Percentiles rank a stretch among this genome's conserved stretches.
Evolutionary conservation across 2,113 vertebrate species (phyloP).

Genomic region (Stictonetta naevosa): DNA sequence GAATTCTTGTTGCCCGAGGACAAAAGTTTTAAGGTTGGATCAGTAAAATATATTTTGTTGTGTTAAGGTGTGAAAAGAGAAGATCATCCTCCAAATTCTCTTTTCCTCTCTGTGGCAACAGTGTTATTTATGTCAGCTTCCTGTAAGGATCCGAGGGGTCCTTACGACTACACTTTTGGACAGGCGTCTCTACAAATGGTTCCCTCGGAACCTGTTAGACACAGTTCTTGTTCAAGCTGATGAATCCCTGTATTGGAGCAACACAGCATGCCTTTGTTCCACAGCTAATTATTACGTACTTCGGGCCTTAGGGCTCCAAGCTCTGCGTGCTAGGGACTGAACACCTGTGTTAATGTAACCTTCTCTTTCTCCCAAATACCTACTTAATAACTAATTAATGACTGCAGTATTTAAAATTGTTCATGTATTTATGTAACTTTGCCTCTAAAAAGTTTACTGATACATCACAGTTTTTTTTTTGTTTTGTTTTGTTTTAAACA

Average conservation of each 20-base stretch:
- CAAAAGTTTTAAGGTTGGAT: background rate
- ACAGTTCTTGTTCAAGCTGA: background rate
- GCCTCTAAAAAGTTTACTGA: background rate
- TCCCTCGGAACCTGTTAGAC: background rate
- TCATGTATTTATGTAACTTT: background rate
- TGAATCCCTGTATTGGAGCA: background rate
- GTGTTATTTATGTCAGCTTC: background rate
- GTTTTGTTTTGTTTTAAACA: background rate
- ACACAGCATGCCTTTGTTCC: background rate
- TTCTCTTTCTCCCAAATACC: background rate
- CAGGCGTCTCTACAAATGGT: background rate
- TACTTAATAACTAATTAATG: background rate
- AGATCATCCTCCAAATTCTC: background rate
- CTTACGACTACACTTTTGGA: background rate
- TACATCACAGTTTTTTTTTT: too few species aligned
- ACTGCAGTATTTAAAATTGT: background rate
- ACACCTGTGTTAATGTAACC: background rate
- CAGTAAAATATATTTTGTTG: background rate
- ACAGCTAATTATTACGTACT: background rate
- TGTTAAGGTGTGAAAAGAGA: background rate
- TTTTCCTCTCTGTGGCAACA: background rate
- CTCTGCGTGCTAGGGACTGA: background rate
- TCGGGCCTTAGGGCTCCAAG: background rate
- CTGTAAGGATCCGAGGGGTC: background rate
- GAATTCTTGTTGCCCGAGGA: background rate